Conservation (phyloP, 2,113 vertebrate species). For the Quiscalus mexicanus region DNA sequence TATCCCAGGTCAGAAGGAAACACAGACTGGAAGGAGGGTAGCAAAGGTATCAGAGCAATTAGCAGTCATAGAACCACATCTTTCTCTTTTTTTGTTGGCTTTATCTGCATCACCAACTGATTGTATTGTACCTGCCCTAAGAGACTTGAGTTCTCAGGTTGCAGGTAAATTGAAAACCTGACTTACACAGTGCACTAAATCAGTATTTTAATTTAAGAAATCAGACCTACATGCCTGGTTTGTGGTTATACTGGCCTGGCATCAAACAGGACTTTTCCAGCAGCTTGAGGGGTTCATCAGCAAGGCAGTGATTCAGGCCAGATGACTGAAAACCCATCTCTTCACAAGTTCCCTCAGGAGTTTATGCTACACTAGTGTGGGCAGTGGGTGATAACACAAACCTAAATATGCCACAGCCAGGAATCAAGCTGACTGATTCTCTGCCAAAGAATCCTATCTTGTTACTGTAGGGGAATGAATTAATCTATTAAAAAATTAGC, state of each 20-base stretch:
- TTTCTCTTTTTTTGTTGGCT: neutral
- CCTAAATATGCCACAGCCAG: conserved; percentile 20
- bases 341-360: neutral
- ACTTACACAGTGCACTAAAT: neutral
- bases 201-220: neutral
- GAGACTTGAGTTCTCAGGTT: neutral
- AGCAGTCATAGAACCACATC: neutral
- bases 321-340: neutral
- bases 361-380: neutral
- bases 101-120: neutral
- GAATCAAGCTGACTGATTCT: neutral
- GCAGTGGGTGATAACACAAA: conserved; percentile 31
- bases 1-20: neutral
- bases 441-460: neutral
- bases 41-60: neutral
- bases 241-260: neutral
- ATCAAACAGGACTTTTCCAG: neutral
- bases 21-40: neutral
- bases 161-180: neutral
- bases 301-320: neutral
- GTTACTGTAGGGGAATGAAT: neutral
- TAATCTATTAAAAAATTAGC: neutral
- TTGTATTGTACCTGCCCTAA: neutral
- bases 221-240: neutral
- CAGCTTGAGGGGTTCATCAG: neutral